Percentiles rank a stretch among this genome's conserved stretches.
Evolutionary conservation across 2,113 vertebrate genomes (phyloP).

Genomic region (Pelvicachromis taeniatus): DNA sequence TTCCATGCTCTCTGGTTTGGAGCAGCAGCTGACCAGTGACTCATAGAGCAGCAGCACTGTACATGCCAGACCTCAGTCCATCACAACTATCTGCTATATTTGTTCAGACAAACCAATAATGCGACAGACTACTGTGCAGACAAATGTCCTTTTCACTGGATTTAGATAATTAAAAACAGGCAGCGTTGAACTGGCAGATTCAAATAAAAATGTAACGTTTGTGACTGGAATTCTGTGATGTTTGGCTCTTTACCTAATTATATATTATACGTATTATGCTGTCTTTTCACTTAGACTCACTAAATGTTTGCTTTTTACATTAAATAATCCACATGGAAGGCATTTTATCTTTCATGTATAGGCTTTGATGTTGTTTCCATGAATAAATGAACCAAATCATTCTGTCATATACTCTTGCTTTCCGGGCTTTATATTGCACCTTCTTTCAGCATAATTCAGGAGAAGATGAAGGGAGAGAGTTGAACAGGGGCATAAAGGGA

Average conservation of each 20-base stretch:
- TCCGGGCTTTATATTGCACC: background rate
- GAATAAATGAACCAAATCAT: constrained; percentile 31
- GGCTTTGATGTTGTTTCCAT: constrained; percentile 37
- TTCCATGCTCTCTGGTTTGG: background rate
- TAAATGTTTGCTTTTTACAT: constrained; percentile 25
- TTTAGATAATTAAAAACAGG: background rate
- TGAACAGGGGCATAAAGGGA: background rate
- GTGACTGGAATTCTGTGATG: background rate
- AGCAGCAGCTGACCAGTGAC: constrained; percentile 4
- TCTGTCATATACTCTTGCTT: background rate
- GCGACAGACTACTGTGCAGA: background rate
- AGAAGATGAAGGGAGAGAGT: background rate
- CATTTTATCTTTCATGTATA: constrained; percentile 12
- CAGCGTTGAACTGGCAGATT: background rate
- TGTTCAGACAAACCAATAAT: background rate
- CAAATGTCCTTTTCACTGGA: background rate
- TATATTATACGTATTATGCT: background rate
- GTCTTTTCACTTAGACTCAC: background rate
- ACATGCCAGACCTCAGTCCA: background rate
- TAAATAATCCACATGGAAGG: constrained; percentile 33
- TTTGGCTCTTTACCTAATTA: constrained; percentile 20
- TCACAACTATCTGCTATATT: background rate
- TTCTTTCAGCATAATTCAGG: background rate
- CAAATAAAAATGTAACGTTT: background rate
- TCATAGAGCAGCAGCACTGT: background rate